Conservation (phyloP, 2,888 invertebrate species). For the Thymelicus acteon region DNA sequence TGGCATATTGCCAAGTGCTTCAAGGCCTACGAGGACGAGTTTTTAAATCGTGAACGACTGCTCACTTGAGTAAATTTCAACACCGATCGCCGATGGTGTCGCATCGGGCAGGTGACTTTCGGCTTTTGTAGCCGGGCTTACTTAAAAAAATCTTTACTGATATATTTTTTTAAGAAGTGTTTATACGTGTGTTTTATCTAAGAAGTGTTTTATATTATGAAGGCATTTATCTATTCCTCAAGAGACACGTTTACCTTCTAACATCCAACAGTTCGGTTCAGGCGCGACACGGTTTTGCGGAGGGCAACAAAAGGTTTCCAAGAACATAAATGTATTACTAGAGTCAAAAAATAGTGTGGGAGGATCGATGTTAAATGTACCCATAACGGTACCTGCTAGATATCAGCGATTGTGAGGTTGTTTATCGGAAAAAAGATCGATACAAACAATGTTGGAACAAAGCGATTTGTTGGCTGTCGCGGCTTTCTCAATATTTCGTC, state of each 20-base stretch:
- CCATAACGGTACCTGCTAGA: neutral
- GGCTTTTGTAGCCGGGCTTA: conserved; percentile 3
- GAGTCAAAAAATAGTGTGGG: neutral
- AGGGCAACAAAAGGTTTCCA: no score
- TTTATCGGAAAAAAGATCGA: conserved; percentile 37
- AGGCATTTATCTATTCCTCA: no score
- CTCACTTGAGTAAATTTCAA: conserved; percentile 72
- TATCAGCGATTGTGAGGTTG: neutral
- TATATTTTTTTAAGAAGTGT: no score
- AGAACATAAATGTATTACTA: no score
- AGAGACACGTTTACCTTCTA: no score
- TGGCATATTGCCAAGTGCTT: conserved; percentile 75
- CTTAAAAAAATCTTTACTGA: no score
- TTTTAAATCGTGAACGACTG: conserved; percentile 70
- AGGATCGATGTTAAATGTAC: neutral
- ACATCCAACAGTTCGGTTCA: no score
- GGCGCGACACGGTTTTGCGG: no score
- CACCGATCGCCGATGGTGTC: conserved; percentile 51
- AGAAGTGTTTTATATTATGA: no score
- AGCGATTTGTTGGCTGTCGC: conserved; percentile 38
- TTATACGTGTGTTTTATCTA: no score
- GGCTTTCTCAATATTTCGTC: conserved; percentile 69
- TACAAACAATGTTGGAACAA: conserved; percentile 31
- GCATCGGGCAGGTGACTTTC: conserved; percentile 31
- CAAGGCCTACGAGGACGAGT: conserved; percentile 73